Base-by-base conservation (phyloP, 2,888 invertebrate genomes). In the Heliconius hortense region DNA sequence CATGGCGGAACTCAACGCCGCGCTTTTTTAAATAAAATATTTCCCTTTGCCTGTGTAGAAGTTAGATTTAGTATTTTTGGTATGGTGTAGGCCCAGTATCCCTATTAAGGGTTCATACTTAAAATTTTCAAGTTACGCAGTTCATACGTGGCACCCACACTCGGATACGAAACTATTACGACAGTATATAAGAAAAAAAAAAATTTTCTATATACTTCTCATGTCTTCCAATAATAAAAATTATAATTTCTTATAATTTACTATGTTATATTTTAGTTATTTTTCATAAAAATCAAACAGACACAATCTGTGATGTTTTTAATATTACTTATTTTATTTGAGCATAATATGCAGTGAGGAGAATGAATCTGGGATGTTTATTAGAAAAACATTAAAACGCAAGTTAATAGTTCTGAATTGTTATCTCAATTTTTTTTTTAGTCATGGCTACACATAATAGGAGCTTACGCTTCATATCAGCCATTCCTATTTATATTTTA, bases 161-260 rank as follows among this genome's bases (percentile, higher is more conserved):
- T n/a, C n/a, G 31, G 69, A 69, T 24, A 69, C n/a, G 28, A 31
- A 68, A 56, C 28, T 69, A 28, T 31, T 69, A n/a, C 53, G 13
- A 53, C 21, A 53, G 31, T 68, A 53, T 59, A 56, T 13, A 59
- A n/a, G 4, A 13, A 11, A 2, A 24, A n/a, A n/a, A n/a, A n/a
- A n/a, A n/a, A n/a, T n/a, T 21, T 18, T 31, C 69, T 13, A 24
- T 26, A 60, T 26, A 59, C 10, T 18, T 74, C 43, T 68, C 60
- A 43, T 31, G 74, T 74, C 67, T 74, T 68, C 68, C 68, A 74
- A 74, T 26, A 5, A 70, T 24, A 59, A 60, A n/a, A 26, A 35
- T 35, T 11, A 18, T 28, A 28, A 60, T 26, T 35, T 26, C 35
- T 60, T 35, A 59, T 59, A n/a, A 10, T 56, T 13, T 70, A 35